Percentiles rank a stretch among this genome's conserved stretches.
These are phyloP conservation scores for Trachythela sp. DNA, from an alignment of 64 coral and sea anemone genomes.

Conservation along the genomic window DNA sequence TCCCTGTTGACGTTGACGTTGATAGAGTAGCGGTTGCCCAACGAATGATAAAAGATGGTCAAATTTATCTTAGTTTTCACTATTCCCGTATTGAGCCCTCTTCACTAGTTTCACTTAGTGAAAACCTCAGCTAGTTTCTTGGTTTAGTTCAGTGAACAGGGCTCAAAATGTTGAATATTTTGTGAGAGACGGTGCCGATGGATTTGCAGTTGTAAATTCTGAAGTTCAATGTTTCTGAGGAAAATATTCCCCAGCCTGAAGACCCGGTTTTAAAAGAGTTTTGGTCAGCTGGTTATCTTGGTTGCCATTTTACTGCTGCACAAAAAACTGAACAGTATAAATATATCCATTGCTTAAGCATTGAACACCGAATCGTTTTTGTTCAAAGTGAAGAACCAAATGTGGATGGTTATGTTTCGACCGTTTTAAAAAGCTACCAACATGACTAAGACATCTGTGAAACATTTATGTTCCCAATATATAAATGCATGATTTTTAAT, in stretches of 20 bases:
- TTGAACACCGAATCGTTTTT: background rate
- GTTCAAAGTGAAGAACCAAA: background rate
- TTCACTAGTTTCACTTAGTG: no score
- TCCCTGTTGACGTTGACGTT: background rate
- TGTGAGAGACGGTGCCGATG: background rate
- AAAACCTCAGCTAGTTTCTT: background rate
- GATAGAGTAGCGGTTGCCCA: background rate
- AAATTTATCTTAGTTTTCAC: background rate
- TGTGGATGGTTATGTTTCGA: background rate
- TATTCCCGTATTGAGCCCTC: background rate
- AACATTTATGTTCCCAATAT: background rate
- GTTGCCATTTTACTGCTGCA: background rate
- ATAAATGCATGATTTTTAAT: background rate
- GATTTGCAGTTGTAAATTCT: background rate
- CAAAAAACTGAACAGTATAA: background rate
- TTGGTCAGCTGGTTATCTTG: background rate
- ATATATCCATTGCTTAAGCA: background rate
- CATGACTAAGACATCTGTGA: background rate
- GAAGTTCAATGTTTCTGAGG: background rate
- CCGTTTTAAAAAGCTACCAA: background rate
- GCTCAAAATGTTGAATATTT: background rate
- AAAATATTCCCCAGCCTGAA: background rate
- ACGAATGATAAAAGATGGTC: background rate
- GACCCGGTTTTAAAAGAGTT: background rate
- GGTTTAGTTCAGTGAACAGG: background rate